Conservation (phyloP, 1,140 invertebrate species). For the Ericerus pela region DNA sequence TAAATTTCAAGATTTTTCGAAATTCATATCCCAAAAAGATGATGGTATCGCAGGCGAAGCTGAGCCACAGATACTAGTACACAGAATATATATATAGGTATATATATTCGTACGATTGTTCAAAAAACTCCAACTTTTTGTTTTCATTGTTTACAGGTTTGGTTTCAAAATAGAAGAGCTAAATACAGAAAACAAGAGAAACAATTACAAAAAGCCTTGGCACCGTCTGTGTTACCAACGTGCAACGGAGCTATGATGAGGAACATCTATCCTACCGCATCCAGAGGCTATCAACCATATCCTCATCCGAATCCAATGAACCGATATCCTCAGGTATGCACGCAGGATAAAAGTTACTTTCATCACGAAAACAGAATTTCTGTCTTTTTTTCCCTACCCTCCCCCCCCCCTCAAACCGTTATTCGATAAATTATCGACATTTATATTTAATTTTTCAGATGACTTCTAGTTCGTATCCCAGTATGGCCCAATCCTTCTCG, state of each 20-base stretch:
- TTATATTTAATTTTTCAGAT: conserved; percentile 45
- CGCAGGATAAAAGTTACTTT: neutral
- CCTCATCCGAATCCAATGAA: conserved; percentile 74
- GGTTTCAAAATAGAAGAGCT: conserved; percentile 96
- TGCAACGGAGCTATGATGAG: conserved; percentile 95
- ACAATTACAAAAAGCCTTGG: conserved; percentile 86
- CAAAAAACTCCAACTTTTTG: too few relatives aligned
- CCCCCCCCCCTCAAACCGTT: too few relatives aligned
- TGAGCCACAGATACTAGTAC: too few relatives aligned
- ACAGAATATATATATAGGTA: too few relatives aligned
- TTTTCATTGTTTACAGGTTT: conserved; percentile 45
- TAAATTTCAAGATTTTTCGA: too few relatives aligned
- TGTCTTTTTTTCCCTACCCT: neutral
- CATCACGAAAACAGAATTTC: neutral
- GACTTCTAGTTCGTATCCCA: conserved; percentile 74
- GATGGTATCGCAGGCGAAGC: too few relatives aligned
- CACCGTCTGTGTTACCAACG: conserved; percentile 71
- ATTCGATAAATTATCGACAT: too few relatives aligned
- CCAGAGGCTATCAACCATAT: conserved; percentile 80
- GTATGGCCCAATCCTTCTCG: conserved; percentile 84
- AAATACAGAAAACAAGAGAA: conserved; percentile 98
- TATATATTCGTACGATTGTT: too few relatives aligned
- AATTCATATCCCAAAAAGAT: too few relatives aligned
- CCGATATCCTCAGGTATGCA: conserved; percentile 76
- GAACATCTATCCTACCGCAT: conserved; percentile 84